A percentile compares a stretch with the other conserved stretches of the same genome.
Evolutionary conservation across 2,113 vertebrate species (phyloP).

Genomic region (Pundamilia nyererei): DNA sequence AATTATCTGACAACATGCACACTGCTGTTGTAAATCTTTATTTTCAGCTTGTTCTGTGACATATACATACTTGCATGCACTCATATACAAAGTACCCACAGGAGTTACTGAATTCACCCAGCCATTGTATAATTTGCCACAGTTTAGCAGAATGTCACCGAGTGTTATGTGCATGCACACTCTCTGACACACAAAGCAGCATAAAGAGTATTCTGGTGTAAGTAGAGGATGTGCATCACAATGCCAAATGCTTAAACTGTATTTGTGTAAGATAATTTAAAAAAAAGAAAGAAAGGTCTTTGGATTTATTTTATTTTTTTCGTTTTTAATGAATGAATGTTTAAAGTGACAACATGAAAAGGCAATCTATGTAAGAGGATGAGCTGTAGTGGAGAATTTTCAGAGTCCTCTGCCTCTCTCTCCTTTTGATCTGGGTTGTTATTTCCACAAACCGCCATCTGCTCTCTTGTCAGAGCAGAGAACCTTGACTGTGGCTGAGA

Average conservation of each 20-base stretch:
- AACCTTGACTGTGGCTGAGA: conserved; percentile 54
- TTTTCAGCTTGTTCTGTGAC: neutral
- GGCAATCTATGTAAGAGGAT: conserved; percentile 4
- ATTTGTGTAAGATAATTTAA: neutral
- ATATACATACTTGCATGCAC: neutral
- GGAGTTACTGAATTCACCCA: neutral
- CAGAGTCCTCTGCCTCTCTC: conserved; percentile 4
- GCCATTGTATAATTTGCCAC: neutral
- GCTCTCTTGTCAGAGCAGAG: conserved; percentile 53
- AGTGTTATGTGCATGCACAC: neutral
- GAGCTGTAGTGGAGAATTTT: conserved; percentile 3
- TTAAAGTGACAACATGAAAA: conserved; percentile 23
- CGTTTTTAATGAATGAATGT: neutral
- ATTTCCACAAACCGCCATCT: conserved; percentile 59
- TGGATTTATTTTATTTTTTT: neutral
- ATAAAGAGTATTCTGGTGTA: neutral
- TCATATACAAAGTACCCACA: neutral
- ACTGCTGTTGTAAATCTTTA: neutral
- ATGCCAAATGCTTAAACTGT: neutral
- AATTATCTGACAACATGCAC: neutral
- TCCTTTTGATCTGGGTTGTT: conserved; percentile 47
- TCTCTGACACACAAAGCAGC: neutral
- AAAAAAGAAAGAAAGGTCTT: neutral
- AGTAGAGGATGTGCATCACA: neutral
- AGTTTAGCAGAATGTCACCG: conserved; percentile 8